Conservation (phyloP, 2,888 invertebrate genomes). For the Odontocerum albicorne region DNA sequence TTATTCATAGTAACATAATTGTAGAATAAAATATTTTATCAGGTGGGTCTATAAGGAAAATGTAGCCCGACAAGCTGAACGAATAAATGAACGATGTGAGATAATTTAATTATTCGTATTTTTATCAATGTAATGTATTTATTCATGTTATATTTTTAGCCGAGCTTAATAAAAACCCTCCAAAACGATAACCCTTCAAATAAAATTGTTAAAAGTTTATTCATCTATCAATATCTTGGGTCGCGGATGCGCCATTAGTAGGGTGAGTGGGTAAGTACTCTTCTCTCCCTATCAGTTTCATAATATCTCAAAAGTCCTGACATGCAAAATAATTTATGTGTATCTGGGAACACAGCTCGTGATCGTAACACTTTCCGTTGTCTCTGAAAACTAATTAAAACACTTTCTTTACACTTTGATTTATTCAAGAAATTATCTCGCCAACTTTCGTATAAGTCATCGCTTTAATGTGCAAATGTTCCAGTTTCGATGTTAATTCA, state of each 20-base stretch:
- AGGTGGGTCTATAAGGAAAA: too few relatives aligned
- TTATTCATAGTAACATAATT: too few relatives aligned
- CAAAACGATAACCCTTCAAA: too few relatives aligned
- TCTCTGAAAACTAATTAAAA: slow-evolving; percentile 30
- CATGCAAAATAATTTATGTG: slow-evolving; percentile 15
- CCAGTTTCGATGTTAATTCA: too few relatives aligned
- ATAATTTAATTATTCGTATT: too few relatives aligned
- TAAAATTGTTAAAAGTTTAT: too few relatives aligned
- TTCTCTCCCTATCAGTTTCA: slow-evolving; percentile 13
- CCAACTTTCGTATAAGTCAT: slow-evolving; percentile 1
- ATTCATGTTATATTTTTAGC: too few relatives aligned
- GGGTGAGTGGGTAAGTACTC: not conserved
- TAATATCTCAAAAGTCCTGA: slow-evolving; percentile 14
- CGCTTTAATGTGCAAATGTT: not conserved
- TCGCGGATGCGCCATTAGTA: not conserved
- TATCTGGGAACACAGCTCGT: slow-evolving; percentile 18
- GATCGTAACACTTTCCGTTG: slow-evolving; percentile 19
- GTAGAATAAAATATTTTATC: too few relatives aligned
- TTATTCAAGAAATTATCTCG: slow-evolving; percentile 29
- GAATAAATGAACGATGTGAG: too few relatives aligned
- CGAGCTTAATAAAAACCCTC: too few relatives aligned
- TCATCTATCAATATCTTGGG: not conserved
- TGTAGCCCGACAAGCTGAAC: too few relatives aligned
- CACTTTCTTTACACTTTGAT: slow-evolving; percentile 29
- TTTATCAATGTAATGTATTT: too few relatives aligned